Percentiles rank a stretch among this genome's conserved stretches.
These are phyloP conservation scores for Chionomys nivalis DNA, from an alignment of 2,113 vertebrate species.

Conservation along the genomic window DNA sequence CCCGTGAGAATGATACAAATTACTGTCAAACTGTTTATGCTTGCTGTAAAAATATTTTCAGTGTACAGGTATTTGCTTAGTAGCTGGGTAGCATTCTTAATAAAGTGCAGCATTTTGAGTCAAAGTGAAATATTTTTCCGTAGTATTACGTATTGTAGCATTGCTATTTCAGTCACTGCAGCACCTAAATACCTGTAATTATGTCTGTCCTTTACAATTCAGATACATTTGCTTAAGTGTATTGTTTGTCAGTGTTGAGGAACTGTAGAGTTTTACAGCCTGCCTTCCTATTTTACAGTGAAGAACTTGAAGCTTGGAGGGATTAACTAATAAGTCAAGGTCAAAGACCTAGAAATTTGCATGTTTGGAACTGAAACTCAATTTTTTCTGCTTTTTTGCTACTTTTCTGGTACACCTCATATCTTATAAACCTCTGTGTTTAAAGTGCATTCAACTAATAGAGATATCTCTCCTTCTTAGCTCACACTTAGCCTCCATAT, in stretches of 20 bases:
- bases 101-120: conserved; percentile 70
- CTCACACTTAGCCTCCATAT: conserved; percentile 4
- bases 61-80: conserved; percentile 77
- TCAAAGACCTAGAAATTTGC: background rate
- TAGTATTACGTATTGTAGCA: conserved; percentile 24
- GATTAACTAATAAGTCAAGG: background rate
- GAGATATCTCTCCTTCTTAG: conserved; percentile 25
- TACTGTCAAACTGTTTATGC: conserved; percentile 79
- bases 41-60: conserved; percentile 81
- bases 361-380: background rate
- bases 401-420: background rate
- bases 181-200: conserved; percentile 46
- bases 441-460: conserved; percentile 12
- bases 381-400: background rate
- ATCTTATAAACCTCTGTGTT: background rate
- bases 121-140: conserved; percentile 60
- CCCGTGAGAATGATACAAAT: conserved; percentile 80
- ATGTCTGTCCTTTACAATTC: conserved; percentile 51
- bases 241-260: conserved; percentile 28
- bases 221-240: conserved; percentile 41
- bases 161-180: conserved; percentile 20
- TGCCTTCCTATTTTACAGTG: background rate
- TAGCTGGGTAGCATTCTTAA: conserved; percentile 67
- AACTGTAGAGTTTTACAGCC: background rate
- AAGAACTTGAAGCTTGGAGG: background rate